Percentiles rank a stretch among this genome's conserved stretches.
phyloP scores from a whole-genome alignment of 1,140 invertebrate species.

The Antheraea mylitta region DNA sequence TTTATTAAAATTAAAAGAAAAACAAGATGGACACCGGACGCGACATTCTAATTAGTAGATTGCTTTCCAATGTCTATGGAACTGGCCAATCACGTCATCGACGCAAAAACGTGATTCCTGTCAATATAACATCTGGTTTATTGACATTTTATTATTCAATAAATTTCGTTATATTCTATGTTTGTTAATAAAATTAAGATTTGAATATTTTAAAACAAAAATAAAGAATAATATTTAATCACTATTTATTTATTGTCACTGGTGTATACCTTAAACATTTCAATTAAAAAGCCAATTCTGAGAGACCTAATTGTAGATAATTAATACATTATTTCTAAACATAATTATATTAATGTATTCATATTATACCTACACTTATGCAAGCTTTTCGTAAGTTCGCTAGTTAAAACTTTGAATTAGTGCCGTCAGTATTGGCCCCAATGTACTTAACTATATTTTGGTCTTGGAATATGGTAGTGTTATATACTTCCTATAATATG shows the following conservation, averaged over 20 bases:
- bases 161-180: no score
- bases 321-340: not conserved
- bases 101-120: not conserved
- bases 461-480: slow-evolving; percentile 56
- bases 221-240: not conserved
- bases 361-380: not conserved
- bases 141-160: not conserved
- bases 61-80: not conserved
- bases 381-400: not conserved
- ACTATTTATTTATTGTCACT: slow-evolving; percentile 1
- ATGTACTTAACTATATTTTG: slow-evolving; percentile 35
- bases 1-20: slow-evolving; percentile 11
- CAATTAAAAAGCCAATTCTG: not conserved
- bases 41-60: not conserved
- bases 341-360: no score
- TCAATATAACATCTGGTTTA: not conserved
- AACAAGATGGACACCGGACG: not conserved
- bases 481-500: slow-evolving; percentile 29
- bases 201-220: not conserved
- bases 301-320: not conserved
- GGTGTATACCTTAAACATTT: not conserved
- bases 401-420: not conserved
- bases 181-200: not conserved
- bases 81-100: not conserved
- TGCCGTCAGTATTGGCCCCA: slow-evolving; percentile 9